Conservation (phyloP, 2,113 vertebrate genomes). For the Gambusia holbrooki region DNA sequence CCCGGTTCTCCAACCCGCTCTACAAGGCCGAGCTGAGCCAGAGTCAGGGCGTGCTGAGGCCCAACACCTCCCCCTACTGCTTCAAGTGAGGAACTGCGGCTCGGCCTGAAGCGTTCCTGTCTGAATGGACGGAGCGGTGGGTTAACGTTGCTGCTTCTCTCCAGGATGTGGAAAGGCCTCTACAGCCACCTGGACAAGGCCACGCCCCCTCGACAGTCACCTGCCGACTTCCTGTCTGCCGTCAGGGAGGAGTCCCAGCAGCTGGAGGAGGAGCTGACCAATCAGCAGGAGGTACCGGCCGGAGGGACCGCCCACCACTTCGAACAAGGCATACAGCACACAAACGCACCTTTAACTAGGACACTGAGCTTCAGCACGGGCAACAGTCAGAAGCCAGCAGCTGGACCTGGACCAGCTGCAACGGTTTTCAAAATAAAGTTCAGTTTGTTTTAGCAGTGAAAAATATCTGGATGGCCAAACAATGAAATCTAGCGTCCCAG, state of each 20-base stretch:
- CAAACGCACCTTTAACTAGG: slow-evolving; percentile 49
- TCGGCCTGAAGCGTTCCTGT: too few relatives aligned
- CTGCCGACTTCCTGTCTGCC: slow-evolving; percentile 85
- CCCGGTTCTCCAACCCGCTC: slow-evolving; percentile 88
- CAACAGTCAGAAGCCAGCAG: not conserved
- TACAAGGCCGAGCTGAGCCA: slow-evolving; percentile 86
- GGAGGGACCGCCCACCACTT: slow-evolving; percentile 75
- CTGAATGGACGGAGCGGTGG: too few relatives aligned
- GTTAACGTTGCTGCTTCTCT: not conserved
- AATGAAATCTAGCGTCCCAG: too few relatives aligned
- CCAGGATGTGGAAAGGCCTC: slow-evolving; percentile 94
- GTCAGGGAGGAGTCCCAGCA: slow-evolving; percentile 79
- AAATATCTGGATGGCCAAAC: too few relatives aligned
- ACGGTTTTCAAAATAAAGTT: too few relatives aligned
- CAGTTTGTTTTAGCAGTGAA: too few relatives aligned
- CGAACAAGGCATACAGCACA: slow-evolving; percentile 81
- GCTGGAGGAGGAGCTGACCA: slow-evolving; percentile 80
- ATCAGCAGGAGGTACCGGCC: slow-evolving; percentile 81
- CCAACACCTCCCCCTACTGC: slow-evolving; percentile 87
- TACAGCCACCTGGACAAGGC: slow-evolving; percentile 90
- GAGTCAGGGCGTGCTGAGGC: slow-evolving; percentile 83
- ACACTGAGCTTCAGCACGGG: not conserved
- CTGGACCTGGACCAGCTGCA: not conserved
- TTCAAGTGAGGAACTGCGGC: slow-evolving; percentile 86
- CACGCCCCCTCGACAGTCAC: slow-evolving; percentile 85